Percentiles rank a stretch among this genome's conserved stretches.
phyloP scores from a whole-genome alignment of 2,888 invertebrate genomes.

The Diplazon laetatorius region DNA sequence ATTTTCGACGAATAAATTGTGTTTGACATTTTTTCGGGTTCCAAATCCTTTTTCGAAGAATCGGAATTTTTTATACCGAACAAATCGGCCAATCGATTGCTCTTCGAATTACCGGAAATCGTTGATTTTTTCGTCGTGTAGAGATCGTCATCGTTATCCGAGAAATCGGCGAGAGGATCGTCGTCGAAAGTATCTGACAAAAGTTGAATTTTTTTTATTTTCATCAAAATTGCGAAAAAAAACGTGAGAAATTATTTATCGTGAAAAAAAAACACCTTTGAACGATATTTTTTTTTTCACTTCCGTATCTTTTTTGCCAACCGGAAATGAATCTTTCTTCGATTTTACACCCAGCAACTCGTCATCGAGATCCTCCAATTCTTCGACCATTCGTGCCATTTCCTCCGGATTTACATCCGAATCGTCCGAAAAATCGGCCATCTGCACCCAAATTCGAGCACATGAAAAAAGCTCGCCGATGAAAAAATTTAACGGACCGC shows the following conservation, averaged over 20 bases:
- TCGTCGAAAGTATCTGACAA: slow-evolving; percentile 68
- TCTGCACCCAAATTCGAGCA: slow-evolving; percentile 39
- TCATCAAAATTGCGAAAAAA: slow-evolving; percentile 11
- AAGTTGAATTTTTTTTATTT: background rate
- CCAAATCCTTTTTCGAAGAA: slow-evolving; percentile 51
- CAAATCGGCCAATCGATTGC: slow-evolving; percentile 71
- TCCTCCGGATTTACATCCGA: slow-evolving; percentile 68
- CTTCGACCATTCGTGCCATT: slow-evolving; percentile 68
- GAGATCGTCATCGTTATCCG: slow-evolving; percentile 70
- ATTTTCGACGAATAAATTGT: slow-evolving; percentile 27
- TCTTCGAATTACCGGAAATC: slow-evolving; percentile 61
- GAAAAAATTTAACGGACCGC: background rate
- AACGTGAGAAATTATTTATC: slow-evolving; percentile 4
- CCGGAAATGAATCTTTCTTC: slow-evolving; percentile 60
- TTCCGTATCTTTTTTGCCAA: slow-evolving; percentile 57
- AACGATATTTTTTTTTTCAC: slow-evolving; percentile 74
- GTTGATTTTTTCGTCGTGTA: slow-evolving; percentile 59
- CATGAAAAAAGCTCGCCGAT: background rate
- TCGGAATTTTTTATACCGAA: slow-evolving; percentile 72
- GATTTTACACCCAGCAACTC: slow-evolving; percentile 69
- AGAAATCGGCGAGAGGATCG: slow-evolving; percentile 71
- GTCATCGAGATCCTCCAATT: slow-evolving; percentile 75
- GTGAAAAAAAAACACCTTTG: slow-evolving; percentile 68
- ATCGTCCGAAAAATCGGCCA: slow-evolving; percentile 65
- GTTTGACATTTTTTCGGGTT: slow-evolving; percentile 42